These are phyloP conservation scores for Pandemis cinnamomeana DNA, from an alignment of 2,888 invertebrate genomes.

Conservation along the genomic window DNA sequence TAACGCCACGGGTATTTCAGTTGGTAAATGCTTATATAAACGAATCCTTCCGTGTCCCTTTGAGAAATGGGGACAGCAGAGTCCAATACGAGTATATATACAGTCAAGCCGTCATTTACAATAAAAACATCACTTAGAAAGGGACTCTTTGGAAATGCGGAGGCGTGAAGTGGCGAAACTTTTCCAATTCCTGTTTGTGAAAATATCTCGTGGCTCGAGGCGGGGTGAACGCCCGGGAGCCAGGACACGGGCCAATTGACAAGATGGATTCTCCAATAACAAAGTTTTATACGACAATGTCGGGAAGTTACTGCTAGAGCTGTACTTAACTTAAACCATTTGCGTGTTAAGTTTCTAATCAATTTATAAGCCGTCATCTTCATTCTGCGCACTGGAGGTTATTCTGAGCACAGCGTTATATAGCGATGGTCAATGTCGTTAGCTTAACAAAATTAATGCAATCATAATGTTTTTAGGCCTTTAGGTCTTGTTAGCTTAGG, in stretches of 20 bases:
- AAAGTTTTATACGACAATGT: slow-evolving; percentile 35
- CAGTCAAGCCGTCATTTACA: slow-evolving; percentile 20
- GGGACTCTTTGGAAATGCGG: slow-evolving; percentile 23
- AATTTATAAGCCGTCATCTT: not conserved
- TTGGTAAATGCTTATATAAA: not conserved
- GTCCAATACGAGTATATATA: slow-evolving; percentile 4
- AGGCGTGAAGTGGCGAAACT: slow-evolving; percentile 30
- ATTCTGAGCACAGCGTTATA: no score
- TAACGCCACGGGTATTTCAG: not conserved
- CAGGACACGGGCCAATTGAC: slow-evolving; percentile 36
- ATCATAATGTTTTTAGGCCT: no score
- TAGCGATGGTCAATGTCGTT: not conserved
- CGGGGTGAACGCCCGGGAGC: slow-evolving; percentile 31
- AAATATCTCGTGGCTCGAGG: slow-evolving; percentile 24
- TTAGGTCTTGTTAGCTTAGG: no score
- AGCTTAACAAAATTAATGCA: no score
- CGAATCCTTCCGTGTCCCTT: not conserved
- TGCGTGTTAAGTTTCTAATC: slow-evolving; percentile 6
- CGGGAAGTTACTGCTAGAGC: slow-evolving; percentile 8
- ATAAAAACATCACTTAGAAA: slow-evolving; percentile 31
- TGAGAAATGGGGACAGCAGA: not conserved
- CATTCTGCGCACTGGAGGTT: no score
- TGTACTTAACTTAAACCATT: slow-evolving; percentile 1
- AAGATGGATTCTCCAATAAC: slow-evolving; percentile 39
- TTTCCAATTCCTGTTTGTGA: slow-evolving; percentile 40